Evolutionary conservation across 1,140 invertebrate genomes (phyloP).

Genomic region (Drosophila auraria): DNA sequence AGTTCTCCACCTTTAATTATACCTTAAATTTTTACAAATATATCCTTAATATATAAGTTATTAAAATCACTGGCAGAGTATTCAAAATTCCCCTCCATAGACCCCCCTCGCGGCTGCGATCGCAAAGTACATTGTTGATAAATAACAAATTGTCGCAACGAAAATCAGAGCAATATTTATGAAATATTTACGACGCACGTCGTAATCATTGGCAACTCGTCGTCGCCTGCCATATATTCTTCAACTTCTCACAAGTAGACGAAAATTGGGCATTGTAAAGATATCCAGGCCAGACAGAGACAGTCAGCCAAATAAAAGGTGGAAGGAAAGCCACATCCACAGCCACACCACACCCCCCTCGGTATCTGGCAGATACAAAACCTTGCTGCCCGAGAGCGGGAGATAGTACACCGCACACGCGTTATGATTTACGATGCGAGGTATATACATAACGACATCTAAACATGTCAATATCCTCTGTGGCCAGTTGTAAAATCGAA

Average conservation of each 20-base stretch:
- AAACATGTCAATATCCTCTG: constrained; percentile 81
- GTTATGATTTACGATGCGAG: constrained; percentile 79
- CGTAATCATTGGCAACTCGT: constrained; percentile 81
- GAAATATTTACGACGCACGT: constrained; percentile 80
- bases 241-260: constrained; percentile 81
- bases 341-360: constrained; percentile 7
- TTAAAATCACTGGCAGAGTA: constrained; percentile 39
- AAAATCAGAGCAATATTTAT: constrained; percentile 84
- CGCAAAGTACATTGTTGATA: constrained; percentile 67
- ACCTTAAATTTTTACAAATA: not conserved
- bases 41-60: not conserved
- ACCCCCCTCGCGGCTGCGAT: not conserved
- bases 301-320: constrained; percentile 31
- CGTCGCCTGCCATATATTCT: constrained; percentile 77
- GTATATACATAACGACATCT: constrained; percentile 83
- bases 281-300: constrained; percentile 53
- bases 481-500: constrained; percentile 77
- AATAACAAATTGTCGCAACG: constrained; percentile 83
- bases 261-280: constrained; percentile 82
- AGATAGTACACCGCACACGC: constrained; percentile 55
- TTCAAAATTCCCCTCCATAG: not conserved
- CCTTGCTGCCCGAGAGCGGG: not conserved
- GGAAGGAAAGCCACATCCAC: constrained; percentile 35
- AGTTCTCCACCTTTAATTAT: too few relatives aligned
- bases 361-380: constrained; percentile 63